Evolutionary conservation across 2,888 invertebrate genomes (phyloP).

Genomic region (Apamea sordens): DNA sequence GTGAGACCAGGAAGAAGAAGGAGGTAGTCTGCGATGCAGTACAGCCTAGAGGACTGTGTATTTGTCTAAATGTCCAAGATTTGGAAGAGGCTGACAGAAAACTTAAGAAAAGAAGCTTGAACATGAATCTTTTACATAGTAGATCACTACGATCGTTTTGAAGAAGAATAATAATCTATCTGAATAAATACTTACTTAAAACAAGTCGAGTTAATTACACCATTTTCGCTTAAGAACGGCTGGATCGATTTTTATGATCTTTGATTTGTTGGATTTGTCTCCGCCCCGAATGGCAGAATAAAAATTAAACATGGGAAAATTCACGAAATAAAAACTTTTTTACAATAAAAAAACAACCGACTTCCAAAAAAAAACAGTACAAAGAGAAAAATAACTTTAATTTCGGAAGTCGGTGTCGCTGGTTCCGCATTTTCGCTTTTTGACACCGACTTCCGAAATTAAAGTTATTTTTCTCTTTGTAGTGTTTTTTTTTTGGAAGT

Average conservation of each 20-base stretch:
- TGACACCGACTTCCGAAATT: too few relatives aligned
- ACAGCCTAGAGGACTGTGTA: not conserved
- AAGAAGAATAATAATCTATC: not conserved
- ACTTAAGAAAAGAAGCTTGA: not conserved
- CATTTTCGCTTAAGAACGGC: not conserved
- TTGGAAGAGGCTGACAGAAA: not conserved
- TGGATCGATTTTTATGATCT: not conserved
- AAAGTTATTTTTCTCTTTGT: too few relatives aligned
- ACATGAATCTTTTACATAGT: not conserved
- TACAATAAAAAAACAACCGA: too few relatives aligned
- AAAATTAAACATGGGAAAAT: not conserved
- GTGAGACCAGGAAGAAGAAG: too few relatives aligned
- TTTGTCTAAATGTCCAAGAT: not conserved
- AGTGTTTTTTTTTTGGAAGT: too few relatives aligned
- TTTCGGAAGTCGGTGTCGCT: too few relatives aligned
- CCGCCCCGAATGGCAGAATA: not conserved
- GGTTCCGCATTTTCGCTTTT: too few relatives aligned
- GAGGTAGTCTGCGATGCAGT: not conserved
- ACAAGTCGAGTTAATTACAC: not conserved
- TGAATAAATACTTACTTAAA: too few relatives aligned
- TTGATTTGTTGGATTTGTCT: not conserved
- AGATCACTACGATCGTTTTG: not conserved
- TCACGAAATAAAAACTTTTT: too few relatives aligned
- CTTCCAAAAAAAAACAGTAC: too few relatives aligned
- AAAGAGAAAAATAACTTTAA: too few relatives aligned